Base-by-base conservation (phyloP, 2,113 vertebrate genomes). In the Todiramphus saurophagus region DNA sequence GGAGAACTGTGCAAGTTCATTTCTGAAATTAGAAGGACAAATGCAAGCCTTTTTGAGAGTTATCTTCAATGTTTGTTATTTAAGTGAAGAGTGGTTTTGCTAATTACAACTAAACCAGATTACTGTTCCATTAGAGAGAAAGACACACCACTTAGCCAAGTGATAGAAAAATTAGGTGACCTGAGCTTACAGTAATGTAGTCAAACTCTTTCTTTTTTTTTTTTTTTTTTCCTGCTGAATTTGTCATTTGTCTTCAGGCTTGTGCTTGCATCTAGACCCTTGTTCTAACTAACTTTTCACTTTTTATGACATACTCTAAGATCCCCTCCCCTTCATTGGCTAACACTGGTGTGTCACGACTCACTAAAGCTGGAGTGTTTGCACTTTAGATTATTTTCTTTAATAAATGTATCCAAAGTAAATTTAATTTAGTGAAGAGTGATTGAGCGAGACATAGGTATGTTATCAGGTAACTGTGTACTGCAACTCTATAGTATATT, bases 71-170 rank as follows among this genome's bases (percentile, higher is more conserved):
- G 66, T 83, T 76, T 92, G 55, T 79, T 63, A 58, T 86, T 83
- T 92, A 95, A 94, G 37, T 66, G 68, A 79, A 68, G 50, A 82
- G 60, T 94, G 63, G 0, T 72, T 84, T 83, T 92, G 41, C 30
- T 91, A 92, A 90, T 96, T 91, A 59, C 46, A 74, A 39, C 70
- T 72, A 89, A 97, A 93, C 7, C 19, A 69, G 75, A 92, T 95
- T 94, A 96, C 85, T 94, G 89, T 74, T 92, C 85, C 76, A 81
- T 93, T 94, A 94, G 85, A 80, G 63, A 69, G 70, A 93, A 83
- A 82, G 35, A 23, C 33, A 53, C 31, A n/a, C 10, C 60, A 0
- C 2, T 87, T 51, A 87, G 41, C 27, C 19, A 82, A 92, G 15
- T 64, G 44, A 82, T 44, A 50, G n/a, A 70, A 80, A 90, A 73